These are phyloP conservation scores for Sporophila hypoxantha DNA, from an alignment of 2,113 vertebrate species.

Conservation along the genomic window DNA sequence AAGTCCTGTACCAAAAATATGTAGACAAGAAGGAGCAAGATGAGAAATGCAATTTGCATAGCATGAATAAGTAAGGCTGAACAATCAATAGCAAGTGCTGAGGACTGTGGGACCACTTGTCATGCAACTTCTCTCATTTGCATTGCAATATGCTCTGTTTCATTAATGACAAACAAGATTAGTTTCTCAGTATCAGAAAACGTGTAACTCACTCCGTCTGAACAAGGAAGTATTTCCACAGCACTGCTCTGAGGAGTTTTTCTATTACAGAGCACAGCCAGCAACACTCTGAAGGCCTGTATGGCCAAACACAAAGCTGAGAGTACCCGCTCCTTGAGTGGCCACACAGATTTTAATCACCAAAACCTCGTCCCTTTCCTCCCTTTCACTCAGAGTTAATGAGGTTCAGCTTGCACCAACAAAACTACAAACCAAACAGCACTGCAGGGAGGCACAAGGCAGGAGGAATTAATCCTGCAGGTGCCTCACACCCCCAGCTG, in stretches of 20 bases:
- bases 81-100: slow-evolving; percentile 27
- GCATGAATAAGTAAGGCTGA: slow-evolving; percentile 45
- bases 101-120: slow-evolving; percentile 40
- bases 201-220: background rate
- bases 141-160: slow-evolving; percentile 43
- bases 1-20: slow-evolving; percentile 46
- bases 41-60: slow-evolving; percentile 54
- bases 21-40: slow-evolving; percentile 47
- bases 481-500: background rate
- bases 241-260: background rate
- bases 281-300: background rate
- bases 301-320: background rate
- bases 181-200: background rate
- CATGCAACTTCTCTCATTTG: slow-evolving; percentile 20
- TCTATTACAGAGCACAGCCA: background rate
- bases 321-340: background rate
- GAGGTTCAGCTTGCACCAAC: background rate
- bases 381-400: background rate
- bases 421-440: background rate
- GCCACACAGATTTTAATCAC: background rate
- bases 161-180: slow-evolving; percentile 34
- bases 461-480: background rate
- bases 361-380: background rate
- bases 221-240: background rate
- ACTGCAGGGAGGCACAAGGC: background rate